These are phyloP conservation scores for Scelioninae gen. 2 DNA, from an alignment of 2,888 invertebrate species.

Conservation along the genomic window DNA sequence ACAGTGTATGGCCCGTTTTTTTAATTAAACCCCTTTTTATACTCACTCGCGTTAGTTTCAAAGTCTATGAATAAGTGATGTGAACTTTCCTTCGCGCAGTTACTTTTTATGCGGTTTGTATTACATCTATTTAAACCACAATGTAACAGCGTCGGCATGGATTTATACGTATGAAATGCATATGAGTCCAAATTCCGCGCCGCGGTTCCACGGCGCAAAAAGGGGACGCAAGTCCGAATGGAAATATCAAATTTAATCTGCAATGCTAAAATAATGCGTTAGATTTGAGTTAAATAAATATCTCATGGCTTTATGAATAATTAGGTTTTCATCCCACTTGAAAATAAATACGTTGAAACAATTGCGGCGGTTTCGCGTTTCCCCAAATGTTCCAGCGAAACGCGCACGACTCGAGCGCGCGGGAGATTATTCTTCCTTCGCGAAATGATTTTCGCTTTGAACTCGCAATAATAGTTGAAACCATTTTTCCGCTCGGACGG, in stretches of 20 bases:
- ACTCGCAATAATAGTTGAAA: too few relatives aligned
- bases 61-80: constrained; percentile 29
- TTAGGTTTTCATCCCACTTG: too few relatives aligned
- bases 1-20: too few relatives aligned
- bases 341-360: too few relatives aligned
- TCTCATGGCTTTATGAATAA: constrained; percentile 17
- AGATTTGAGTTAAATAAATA: constrained; percentile 14
- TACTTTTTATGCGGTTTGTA: constrained; percentile 23
- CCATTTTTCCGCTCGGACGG: too few relatives aligned
- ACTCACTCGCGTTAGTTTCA: constrained; percentile 9
- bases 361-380: too few relatives aligned
- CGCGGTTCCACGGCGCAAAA: not conserved
- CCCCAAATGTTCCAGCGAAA: too few relatives aligned
- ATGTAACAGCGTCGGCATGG: constrained; percentile 18
- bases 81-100: constrained; percentile 14
- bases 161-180: constrained; percentile 25
- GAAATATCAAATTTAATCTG: constrained; percentile 36
- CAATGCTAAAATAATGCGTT: constrained; percentile 31
- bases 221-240: constrained; percentile 10
- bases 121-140: constrained; percentile 27
- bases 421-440: too few relatives aligned
- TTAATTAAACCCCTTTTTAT: constrained; percentile 26
- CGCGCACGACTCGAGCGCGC: too few relatives aligned
- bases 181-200: constrained; percentile 13
- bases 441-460: too few relatives aligned